Evolutionary conservation across 2,797 vertebrate species (phyloP).

Genomic region (Harpia harpyja): DNA sequence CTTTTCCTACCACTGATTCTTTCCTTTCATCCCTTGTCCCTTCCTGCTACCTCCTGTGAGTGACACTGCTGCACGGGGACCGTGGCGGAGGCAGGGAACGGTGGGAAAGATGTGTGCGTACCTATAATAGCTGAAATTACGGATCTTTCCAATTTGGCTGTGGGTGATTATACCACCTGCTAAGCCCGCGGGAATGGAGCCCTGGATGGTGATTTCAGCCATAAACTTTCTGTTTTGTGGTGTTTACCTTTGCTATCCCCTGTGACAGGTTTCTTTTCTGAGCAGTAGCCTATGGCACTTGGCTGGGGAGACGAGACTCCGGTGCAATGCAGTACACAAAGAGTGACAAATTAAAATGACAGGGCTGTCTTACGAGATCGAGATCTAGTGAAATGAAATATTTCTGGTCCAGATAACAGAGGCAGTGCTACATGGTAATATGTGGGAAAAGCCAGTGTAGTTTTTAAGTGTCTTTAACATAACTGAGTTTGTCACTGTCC

Average conservation of each 20-base stretch:
- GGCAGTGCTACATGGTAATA: constrained; percentile 64
- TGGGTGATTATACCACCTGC: constrained; percentile 63
- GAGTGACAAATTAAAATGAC: constrained; percentile 84
- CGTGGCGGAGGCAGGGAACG: neutral
- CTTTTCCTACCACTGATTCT: neutral
- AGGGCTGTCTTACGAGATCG: constrained; percentile 78
- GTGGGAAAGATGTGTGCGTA: neutral
- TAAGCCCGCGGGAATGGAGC: constrained; percentile 48
- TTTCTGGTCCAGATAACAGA: constrained; percentile 72
- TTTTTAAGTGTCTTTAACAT: constrained; percentile 54
- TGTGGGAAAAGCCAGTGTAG: constrained; percentile 50
- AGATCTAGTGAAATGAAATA: constrained; percentile 75
- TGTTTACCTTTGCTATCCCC: constrained; percentile 66
- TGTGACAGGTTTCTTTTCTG: constrained; percentile 57
- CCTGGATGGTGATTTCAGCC: constrained; percentile 62
- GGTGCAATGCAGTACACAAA: constrained; percentile 53
- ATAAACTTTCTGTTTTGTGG: constrained; percentile 64
- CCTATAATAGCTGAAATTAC: neutral
- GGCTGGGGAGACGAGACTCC: constrained; percentile 70
- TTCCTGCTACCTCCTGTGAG: neutral
- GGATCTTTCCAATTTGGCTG: constrained; percentile 44
- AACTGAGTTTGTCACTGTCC: constrained; percentile 66
- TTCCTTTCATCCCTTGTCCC: constrained; percentile 5
- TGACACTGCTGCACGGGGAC: constrained; percentile 28
- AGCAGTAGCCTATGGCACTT: constrained; percentile 75